Evolutionary conservation across 1,140 invertebrate species (phyloP), one percentile per base, ranked within the genome.

Genomic region (Sipha flava): DNA sequence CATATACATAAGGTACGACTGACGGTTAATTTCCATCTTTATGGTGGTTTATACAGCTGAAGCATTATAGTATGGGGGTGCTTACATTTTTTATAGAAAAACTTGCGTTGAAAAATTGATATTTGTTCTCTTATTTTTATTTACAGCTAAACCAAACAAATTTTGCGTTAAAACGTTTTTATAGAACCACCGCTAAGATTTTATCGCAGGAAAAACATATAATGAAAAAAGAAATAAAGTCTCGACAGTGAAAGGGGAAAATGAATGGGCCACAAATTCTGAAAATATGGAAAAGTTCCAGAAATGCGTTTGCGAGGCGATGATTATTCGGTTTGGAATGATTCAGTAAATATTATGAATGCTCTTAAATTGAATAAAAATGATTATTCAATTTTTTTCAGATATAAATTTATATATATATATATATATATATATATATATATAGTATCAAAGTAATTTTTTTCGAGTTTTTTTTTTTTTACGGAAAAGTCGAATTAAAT

Each of bases 11-110:
- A 23, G 47, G 47, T 29, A 59, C 34, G 26, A 43, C 52, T 18
- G 73, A 77, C 21, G 31, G 73, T 77, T 57, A 40, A 77, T 77
- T 77, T 77, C 31, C 73, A 77, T 57, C 59, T 75, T 77, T 77
- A 77, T 57, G 73, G 34, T n/a, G 14, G 73, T 77, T 75, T 34
- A 54, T 10, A 16, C 64, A 43, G 37, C 66, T 70, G 40, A 26
- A 70, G 43, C 1, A 37, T 21, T 4, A 21, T 37, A 40, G 62
- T 16, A 16, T 7, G 37, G n/a, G 21, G 64, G 64, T 43, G 14
- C 64, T 37, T 37, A 37, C 21, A 43, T 43, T 66, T 23, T 4
- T 18, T 9, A 37, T 23, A 40, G 26, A 64, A 54, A 40, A 26
- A 43, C 21, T 40, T 0, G 4, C 23, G 12, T 43, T 9, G 21